Evolutionary conservation across 2,113 vertebrate species (phyloP).

Genomic region (Chiloscyllium plagiosum): DNA sequence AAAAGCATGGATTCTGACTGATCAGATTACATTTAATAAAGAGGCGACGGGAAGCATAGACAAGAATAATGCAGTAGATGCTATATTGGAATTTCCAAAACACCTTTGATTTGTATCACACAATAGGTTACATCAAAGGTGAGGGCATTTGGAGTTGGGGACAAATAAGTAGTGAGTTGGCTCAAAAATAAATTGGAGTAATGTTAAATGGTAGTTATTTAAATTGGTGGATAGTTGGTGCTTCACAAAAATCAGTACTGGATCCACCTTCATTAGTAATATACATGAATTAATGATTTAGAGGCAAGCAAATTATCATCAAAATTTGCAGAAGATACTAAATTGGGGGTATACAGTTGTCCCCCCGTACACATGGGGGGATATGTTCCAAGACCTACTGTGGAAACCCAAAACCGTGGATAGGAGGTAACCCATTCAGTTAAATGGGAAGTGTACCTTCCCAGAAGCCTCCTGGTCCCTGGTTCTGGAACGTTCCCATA

Average conservation of each 20-base stretch:
- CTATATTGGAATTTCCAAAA: not conserved
- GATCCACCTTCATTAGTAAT: not conserved
- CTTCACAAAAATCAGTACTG: not conserved
- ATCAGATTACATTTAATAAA: not conserved
- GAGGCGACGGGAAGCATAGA: too few relatives aligned
- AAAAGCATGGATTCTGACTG: not conserved
- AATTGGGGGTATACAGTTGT: too few relatives aligned
- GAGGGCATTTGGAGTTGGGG: not conserved
- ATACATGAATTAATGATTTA: not conserved
- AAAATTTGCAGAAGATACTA: not conserved
- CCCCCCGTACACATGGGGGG: too few relatives aligned
- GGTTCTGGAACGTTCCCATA: too few relatives aligned
- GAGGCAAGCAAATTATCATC: not conserved
- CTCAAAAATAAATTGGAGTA: not conserved
- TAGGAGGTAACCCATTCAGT: too few relatives aligned
- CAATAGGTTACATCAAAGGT: not conserved
- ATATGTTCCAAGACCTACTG: too few relatives aligned
- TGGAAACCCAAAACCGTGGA: too few relatives aligned
- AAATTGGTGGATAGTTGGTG: not conserved
- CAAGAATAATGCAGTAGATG: not conserved
- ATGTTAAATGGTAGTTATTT: not conserved
- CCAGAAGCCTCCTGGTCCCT: too few relatives aligned
- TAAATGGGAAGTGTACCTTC: too few relatives aligned
- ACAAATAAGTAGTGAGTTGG: not conserved
- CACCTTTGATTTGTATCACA: not conserved